Percentiles rank a stretch among this genome's conserved stretches.
Evolutionary conservation across 2,113 vertebrate species (phyloP).

Genomic region (Sterna hirundo): DNA sequence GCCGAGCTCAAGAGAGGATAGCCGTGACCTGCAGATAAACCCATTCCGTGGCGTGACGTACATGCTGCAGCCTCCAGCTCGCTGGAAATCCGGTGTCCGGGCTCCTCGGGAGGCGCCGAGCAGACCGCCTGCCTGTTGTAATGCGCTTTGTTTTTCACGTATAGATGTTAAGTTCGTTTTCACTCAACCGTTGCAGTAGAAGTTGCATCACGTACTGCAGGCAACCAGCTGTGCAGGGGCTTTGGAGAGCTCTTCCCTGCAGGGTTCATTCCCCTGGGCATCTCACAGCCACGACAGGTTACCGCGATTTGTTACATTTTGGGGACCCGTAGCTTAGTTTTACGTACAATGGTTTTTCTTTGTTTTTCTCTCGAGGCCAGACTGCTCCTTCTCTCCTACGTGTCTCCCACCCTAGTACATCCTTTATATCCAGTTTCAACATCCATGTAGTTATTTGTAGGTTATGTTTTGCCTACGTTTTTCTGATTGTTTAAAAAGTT

Average conservation of each 20-base stretch:
- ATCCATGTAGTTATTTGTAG: not conserved
- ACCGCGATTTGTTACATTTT: fast-evolving
- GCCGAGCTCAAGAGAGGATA: fast-evolving
- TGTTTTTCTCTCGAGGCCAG: no score
- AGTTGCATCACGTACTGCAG: fast-evolving
- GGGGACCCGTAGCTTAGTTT: fast-evolving
- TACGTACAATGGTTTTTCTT: fast-evolving
- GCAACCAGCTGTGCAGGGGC: not conserved
- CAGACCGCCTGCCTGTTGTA: fast-evolving
- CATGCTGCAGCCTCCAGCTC: fast-evolving
- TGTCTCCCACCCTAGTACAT: fast-evolving
- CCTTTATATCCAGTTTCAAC: fast-evolving
- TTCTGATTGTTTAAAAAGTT: not conserved
- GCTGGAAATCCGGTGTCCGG: fast-evolving
- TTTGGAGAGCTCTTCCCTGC: fast-evolving
- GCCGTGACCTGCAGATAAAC: not conserved
- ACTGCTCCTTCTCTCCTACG: not conserved
- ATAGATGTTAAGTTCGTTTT: fast-evolving
- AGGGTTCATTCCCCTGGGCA: fast-evolving
- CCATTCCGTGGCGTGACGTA: fast-evolving
- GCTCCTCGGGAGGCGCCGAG: fast-evolving
- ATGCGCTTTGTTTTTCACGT: fast-evolving
- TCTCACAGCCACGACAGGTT: not conserved
- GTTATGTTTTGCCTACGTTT: not conserved
- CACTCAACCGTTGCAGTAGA: fast-evolving